These are phyloP conservation scores for Artemisiospiza belli DNA, from an alignment of 2,113 vertebrate species.

Conservation along the genomic window DNA sequence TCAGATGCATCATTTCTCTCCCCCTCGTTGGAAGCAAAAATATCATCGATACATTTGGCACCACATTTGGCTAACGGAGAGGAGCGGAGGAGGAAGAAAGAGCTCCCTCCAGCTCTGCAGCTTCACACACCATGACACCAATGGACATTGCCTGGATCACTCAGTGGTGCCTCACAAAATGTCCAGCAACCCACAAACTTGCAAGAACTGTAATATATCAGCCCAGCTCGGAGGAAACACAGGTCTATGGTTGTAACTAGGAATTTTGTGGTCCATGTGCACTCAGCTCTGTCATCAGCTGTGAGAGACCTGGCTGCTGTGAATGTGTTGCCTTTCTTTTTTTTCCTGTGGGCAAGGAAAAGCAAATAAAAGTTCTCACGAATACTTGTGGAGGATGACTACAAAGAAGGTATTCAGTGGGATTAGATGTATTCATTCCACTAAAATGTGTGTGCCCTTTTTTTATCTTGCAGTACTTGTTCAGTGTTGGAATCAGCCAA, in stretches of 20 bases:
- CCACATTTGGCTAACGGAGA: fast-evolving
- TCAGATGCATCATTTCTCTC: too few species aligned
- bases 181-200: neutral
- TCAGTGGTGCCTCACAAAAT: neutral
- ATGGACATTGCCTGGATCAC: neutral
- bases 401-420: neutral
- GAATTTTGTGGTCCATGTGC: neutral
- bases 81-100: neutral
- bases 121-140: neutral
- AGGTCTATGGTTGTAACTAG: fast-evolving
- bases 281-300: neutral
- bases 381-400: neutral
- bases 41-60: neutral
- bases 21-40: too few species aligned
- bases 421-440: neutral
- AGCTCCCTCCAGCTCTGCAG: neutral
- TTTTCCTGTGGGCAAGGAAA: too few species aligned
- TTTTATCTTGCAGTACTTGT: neutral
- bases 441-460: neutral
- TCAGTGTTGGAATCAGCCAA: neutral
- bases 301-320: neutral
- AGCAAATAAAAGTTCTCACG: neutral
- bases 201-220: neutral
- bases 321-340: neutral
- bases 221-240: neutral